Evolutionary conservation across 53 echinoderm and acorn worm species (phyloP).

Genomic region (Zoroaster sp.): DNA sequence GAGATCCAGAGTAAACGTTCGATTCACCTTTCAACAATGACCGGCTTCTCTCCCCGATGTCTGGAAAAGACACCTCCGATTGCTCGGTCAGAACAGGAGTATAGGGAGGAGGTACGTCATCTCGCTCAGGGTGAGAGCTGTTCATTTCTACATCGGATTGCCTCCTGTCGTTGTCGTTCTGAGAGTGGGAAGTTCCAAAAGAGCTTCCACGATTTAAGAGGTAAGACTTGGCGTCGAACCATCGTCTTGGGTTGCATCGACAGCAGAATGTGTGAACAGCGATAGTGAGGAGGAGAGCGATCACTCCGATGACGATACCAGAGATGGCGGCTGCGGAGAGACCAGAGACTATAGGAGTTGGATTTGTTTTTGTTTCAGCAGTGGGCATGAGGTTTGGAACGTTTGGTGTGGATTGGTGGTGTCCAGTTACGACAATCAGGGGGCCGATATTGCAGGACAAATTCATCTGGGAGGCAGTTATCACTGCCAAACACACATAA

Average conservation of each 20-base stretch:
- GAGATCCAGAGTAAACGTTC: neutral
- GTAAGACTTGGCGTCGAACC: neutral
- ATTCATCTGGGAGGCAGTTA: neutral
- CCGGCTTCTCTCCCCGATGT: no score
- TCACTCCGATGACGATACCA: neutral
- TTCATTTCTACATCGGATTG: neutral
- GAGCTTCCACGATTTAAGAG: neutral
- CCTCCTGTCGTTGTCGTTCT: neutral
- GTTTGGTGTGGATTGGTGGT: no score
- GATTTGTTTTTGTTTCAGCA: no score
- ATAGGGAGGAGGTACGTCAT: no score
- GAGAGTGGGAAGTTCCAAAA: neutral
- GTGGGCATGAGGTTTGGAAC: no score
- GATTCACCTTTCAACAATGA: no score
- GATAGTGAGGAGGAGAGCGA: neutral
- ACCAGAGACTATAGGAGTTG: no score
- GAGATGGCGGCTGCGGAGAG: neutral
- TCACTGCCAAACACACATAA: neutral
- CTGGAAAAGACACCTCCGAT: no score
- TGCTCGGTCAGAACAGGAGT: no score
- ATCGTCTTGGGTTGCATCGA: constrained; percentile 4
- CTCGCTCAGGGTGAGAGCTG: neutral
- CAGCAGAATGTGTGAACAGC: constrained; percentile 4
- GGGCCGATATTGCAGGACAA: neutral
- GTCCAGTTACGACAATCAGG: neutral